A percentile compares a stretch with the other conserved stretches of the same genome.
phyloP scores from a whole-genome alignment of 2,113 vertebrate species.

The Chaetura pelagica region DNA sequence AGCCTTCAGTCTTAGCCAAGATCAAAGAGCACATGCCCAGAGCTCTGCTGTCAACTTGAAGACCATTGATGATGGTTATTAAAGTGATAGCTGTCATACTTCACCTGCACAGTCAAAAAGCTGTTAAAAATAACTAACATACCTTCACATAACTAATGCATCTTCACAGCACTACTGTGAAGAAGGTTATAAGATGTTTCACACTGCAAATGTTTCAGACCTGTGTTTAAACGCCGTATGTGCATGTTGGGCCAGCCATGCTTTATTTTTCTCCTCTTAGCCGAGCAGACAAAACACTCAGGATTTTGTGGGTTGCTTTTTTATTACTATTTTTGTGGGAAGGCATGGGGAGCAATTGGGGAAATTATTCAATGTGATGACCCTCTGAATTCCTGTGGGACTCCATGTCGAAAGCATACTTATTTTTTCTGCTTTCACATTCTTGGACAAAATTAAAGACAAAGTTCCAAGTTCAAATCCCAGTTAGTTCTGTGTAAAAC shows the following conservation, averaged over 20 bases:
- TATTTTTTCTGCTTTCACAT: constrained; percentile 3
- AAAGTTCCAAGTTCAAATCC: background rate
- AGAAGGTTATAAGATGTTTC: background rate
- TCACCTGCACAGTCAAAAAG: background rate
- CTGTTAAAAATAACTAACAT: background rate
- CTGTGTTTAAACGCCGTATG: background rate
- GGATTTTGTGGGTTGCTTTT: background rate
- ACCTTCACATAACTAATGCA: too few relatives aligned
- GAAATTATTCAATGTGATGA: background rate
- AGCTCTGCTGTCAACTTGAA: background rate
- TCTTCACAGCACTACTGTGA: background rate
- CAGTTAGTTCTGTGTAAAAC: constrained; percentile 1
- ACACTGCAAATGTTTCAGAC: background rate
- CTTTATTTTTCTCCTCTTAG: background rate
- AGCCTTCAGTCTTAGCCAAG: background rate
- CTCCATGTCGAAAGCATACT: background rate
- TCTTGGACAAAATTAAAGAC: constrained; percentile 13
- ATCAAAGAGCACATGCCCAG: background rate
- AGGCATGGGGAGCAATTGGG: background rate
- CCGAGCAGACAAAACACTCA: background rate
- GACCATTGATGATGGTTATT: background rate
- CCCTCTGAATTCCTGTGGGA: constrained; percentile 10
- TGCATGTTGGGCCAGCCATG: background rate
- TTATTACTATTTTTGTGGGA: background rate
- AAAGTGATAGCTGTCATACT: background rate